Percentiles rank a stretch among this genome's conserved stretches.
Evolutionary conservation across 2,888 invertebrate genomes (phyloP).

Genomic region (Idaea dimidiata): DNA sequence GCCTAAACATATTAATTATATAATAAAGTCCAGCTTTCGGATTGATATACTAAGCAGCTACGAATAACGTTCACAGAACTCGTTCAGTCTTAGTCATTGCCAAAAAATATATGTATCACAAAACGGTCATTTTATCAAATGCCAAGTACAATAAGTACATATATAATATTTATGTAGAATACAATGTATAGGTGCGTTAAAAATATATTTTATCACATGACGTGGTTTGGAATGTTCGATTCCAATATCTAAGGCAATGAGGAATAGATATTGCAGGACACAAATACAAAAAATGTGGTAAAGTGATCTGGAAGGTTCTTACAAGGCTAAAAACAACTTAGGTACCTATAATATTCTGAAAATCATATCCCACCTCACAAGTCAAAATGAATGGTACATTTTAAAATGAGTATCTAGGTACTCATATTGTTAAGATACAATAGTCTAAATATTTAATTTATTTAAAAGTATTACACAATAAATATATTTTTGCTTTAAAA

Average conservation of each 20-base stretch:
- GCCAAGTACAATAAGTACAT: neutral
- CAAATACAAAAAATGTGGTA: too few relatives aligned
- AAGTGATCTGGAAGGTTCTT: too few relatives aligned
- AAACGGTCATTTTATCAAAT: neutral
- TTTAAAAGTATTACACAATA: neutral
- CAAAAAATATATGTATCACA: neutral
- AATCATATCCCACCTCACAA: neutral
- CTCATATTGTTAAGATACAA: neutral
- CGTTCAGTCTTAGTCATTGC: neutral
- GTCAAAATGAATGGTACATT: neutral
- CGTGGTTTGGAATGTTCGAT: conserved; percentile 2
- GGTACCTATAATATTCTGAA: neutral
- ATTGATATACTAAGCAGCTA: neutral
- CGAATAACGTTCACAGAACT: neutral
- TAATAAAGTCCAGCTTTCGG: neutral
- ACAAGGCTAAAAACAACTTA: too few relatives aligned
- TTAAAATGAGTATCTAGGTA: neutral
- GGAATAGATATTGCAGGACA: too few relatives aligned
- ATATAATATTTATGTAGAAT: too few relatives aligned
- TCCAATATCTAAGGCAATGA: too few relatives aligned
- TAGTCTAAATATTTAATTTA: neutral
- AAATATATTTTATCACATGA: conserved; percentile 8
- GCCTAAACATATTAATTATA: neutral
- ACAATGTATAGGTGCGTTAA: conserved; percentile 3
- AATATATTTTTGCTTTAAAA: neutral